These are phyloP conservation scores for Phymorhynchus buccinoides DNA, from an alignment of 1,140 invertebrate species.

Conservation along the genomic window DNA sequence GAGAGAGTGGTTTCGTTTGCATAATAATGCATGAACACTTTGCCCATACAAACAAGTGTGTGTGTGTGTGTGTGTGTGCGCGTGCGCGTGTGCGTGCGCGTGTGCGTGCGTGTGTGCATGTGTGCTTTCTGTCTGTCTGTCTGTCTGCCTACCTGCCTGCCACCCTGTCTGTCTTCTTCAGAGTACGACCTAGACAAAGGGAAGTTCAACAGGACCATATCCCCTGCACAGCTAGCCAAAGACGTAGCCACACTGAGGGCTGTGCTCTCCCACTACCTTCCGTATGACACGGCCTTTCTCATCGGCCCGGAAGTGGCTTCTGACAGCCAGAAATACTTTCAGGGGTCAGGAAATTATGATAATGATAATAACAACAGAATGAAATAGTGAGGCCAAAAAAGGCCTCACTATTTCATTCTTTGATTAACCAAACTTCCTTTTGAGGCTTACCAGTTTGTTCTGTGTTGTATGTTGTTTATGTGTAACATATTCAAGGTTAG, in stretches of 20 bases:
- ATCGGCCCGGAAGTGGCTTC: slow-evolving; percentile 21
- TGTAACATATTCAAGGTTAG: neutral
- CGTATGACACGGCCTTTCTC: slow-evolving; percentile 33
- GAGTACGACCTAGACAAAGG: slow-evolving; percentile 45
- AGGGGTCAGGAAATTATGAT: neutral
- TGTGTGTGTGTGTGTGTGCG: neutral
- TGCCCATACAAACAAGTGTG: neutral
- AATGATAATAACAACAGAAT: too few species aligned
- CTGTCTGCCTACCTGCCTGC: too few species aligned
- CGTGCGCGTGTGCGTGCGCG: neutral
- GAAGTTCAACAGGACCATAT: slow-evolving; percentile 29
- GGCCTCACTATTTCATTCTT: too few species aligned
- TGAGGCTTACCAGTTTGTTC: neutral
- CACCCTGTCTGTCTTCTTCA: slow-evolving; percentile 26
- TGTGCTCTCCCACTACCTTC: slow-evolving; percentile 38
- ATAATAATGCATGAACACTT: neutral
- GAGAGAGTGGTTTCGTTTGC: neutral
- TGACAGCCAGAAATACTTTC: neutral
- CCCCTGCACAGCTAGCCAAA: slow-evolving; percentile 37
- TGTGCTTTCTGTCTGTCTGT: neutral
- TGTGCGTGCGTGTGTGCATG: neutral
- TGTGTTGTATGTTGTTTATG: neutral
- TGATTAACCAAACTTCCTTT: too few species aligned
- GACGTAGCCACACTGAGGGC: slow-evolving; percentile 40
- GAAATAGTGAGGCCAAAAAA: too few species aligned